phyloP scores from a whole-genome alignment of 2,113 vertebrate species.

The Porphyrio hochstetteri region DNA sequence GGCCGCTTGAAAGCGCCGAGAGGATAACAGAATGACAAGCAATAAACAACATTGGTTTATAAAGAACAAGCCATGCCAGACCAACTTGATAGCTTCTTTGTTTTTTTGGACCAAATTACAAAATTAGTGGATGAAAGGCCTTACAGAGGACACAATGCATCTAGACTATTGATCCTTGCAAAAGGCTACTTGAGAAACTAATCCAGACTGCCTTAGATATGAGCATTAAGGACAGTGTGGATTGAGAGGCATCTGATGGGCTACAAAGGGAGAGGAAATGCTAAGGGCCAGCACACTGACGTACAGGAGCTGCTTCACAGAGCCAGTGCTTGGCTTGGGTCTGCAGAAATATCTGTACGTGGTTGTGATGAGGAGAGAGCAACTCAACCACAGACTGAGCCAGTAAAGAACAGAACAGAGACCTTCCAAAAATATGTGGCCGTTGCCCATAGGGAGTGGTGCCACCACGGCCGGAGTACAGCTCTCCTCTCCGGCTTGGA shows the following conservation, averaged over 20 bases:
- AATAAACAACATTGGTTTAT: slow-evolving; percentile 14
- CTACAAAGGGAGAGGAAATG: not conserved
- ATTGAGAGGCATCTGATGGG: not conserved
- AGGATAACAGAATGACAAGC: not conserved
- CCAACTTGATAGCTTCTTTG: not conserved
- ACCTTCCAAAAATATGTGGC: not conserved
- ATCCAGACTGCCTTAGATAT: not conserved
- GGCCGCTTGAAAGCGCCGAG: slow-evolving; percentile 38
- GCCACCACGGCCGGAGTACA: rapidly evolving
- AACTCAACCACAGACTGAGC: rapidly evolving
- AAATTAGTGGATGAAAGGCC: slow-evolving; percentile 50
- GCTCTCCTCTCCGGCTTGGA: not conserved
- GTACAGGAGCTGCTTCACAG: not conserved
- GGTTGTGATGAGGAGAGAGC: not conserved
- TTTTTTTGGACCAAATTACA: not conserved
- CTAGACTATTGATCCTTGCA: slow-evolving; percentile 24
- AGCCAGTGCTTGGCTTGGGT: not conserved
- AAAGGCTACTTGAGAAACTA: slow-evolving; percentile 47
- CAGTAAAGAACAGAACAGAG: not conserved
- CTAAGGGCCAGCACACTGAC: not conserved
- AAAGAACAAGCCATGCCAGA: slow-evolving; percentile 28
- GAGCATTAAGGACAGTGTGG: not conserved
- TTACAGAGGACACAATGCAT: not conserved
- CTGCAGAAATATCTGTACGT: not conserved
- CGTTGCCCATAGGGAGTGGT: rapidly evolving